These are phyloP conservation scores for Odontomachus brunneus DNA, from an alignment of 1,140 invertebrate genomes.

Conservation along the genomic window DNA sequence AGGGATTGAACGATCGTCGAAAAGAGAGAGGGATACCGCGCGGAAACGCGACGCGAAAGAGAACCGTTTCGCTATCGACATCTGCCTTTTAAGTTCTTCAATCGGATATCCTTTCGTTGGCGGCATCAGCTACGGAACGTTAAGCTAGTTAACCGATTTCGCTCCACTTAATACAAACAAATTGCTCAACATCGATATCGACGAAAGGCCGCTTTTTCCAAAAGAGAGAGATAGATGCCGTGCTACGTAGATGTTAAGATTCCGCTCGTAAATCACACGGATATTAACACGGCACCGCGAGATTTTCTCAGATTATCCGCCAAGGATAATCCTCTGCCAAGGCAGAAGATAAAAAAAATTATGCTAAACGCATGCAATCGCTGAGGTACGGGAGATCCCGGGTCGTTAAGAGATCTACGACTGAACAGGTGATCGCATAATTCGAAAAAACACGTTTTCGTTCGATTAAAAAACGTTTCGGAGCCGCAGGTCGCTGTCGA, in stretches of 20 bases:
- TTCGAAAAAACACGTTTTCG: not conserved
- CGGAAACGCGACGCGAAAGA: slow-evolving; percentile 8
- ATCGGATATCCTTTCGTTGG: slow-evolving; percentile 41
- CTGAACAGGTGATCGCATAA: not conserved
- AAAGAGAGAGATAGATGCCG: not conserved
- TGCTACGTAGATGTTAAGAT: too few relatives aligned
- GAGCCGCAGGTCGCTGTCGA: not conserved
- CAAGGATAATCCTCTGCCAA: too few relatives aligned
- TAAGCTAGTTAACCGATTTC: slow-evolving; percentile 43
- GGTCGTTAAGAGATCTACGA: not conserved
- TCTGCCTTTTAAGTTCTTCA: slow-evolving; percentile 37
- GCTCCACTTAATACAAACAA: slow-evolving; percentile 1
- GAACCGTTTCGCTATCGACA: slow-evolving; percentile 50
- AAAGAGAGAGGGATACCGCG: not conserved
- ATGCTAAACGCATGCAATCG: too few relatives aligned
- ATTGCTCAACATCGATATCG: slow-evolving; percentile 27
- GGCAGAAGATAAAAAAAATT: too few relatives aligned
- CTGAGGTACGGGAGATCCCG: not conserved
- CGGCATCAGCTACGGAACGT: slow-evolving; percentile 28
- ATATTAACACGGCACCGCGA: too few relatives aligned
- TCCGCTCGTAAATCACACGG: not conserved
- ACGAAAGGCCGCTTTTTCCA: not conserved
- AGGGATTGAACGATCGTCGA: not conserved
- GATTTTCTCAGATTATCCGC: not conserved
- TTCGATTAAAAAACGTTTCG: not conserved